Percentiles rank a stretch among this genome's conserved stretches.
Evolutionary conservation across 2,888 invertebrate species (phyloP).

Genomic region (Nowickia ferox): DNA sequence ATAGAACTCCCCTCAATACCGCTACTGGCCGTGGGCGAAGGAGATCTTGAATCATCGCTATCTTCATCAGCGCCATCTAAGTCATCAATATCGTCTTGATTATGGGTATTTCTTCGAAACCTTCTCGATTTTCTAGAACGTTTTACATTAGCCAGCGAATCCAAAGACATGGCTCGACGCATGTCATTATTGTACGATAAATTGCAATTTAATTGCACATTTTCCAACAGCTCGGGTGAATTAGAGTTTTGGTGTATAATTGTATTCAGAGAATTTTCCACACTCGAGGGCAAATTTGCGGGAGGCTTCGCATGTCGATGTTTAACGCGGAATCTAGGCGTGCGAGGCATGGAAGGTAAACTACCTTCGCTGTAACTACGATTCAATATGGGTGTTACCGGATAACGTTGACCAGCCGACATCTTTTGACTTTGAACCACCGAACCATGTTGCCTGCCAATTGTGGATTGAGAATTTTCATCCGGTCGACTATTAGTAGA

Average conservation of each 20-base stretch:
- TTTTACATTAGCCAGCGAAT: constrained; percentile 76
- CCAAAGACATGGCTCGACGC: constrained; percentile 79
- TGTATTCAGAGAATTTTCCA: constrained; percentile 77
- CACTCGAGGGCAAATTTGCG: constrained; percentile 76
- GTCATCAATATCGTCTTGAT: constrained; percentile 77
- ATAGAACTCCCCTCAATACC: constrained; percentile 91
- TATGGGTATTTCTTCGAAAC: constrained; percentile 73
- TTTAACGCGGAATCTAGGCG: constrained; percentile 76
- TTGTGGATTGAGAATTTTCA: constrained; percentile 75
- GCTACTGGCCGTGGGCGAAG: constrained; percentile 94
- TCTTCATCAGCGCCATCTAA: constrained; percentile 78
- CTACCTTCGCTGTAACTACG: constrained; percentile 86
- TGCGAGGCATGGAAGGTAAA: constrained; percentile 80
- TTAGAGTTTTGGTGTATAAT: constrained; percentile 75
- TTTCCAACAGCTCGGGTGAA: constrained; percentile 70
- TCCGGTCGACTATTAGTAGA: constrained; percentile 79
- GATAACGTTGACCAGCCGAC: constrained; percentile 70
- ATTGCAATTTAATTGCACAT: constrained; percentile 76
- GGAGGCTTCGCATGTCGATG: constrained; percentile 74
- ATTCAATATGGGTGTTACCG: constrained; percentile 80
- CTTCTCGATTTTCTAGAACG: constrained; percentile 74
- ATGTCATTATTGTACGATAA: constrained; percentile 69
- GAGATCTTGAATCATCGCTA: constrained; percentile 87
- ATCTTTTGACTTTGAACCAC: constrained; percentile 39
- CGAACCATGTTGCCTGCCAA: constrained; percentile 58